phyloP scores from a whole-genome alignment of 2,113 vertebrate species.

The Cyanoderma ruficeps region DNA sequence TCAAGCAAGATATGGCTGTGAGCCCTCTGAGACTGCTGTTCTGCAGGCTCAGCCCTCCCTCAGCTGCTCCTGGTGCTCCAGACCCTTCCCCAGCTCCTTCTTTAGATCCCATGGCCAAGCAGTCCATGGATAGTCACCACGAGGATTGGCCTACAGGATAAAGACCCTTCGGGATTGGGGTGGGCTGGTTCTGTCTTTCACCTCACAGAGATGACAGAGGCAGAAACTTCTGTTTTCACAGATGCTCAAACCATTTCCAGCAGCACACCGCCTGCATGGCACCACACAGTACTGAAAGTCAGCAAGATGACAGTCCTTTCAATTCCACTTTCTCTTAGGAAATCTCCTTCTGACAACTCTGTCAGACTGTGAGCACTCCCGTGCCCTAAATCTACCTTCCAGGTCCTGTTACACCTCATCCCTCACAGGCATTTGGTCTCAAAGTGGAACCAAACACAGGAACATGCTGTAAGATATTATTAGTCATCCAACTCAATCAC shows the following conservation, averaged over 20 bases:
- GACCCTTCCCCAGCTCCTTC: neutral
- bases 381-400: fast-evolving
- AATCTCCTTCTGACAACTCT: neutral
- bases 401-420: neutral
- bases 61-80: neutral
- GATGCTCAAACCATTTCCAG: neutral
- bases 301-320: neutral
- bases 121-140: fast-evolving
- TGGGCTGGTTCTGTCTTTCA: neutral
- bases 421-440: neutral
- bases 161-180: neutral
- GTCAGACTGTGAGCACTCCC: neutral
- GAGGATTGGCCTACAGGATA: neutral
- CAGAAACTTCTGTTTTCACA: neutral
- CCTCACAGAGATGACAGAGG: neutral
- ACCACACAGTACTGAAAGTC: neutral
- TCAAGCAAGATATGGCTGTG: neutral
- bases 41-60: neutral
- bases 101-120: neutral
- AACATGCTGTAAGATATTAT: neutral
- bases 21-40: neutral
- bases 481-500: neutral
- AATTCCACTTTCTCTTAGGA: neutral
- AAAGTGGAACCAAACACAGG: fast-evolving
- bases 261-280: neutral